These are phyloP conservation scores for Agapetus fuscipes DNA, from an alignment of 2,888 invertebrate genomes.

Conservation along the genomic window DNA sequence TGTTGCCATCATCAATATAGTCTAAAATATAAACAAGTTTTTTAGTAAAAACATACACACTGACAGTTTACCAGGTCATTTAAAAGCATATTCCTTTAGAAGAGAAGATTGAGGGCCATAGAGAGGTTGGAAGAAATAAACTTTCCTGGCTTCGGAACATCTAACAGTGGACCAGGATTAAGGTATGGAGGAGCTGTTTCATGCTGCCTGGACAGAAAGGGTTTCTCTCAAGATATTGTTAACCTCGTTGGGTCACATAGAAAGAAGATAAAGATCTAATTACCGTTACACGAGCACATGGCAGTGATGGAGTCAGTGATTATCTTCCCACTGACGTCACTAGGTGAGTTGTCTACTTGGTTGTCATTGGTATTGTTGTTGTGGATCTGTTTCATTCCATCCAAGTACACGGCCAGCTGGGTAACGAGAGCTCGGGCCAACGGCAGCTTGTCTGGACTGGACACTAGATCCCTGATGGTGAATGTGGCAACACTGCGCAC, in stretches of 20 bases:
- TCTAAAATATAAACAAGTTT: constrained; percentile 26
- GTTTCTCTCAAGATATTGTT: too few species aligned
- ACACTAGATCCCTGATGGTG: constrained; percentile 52
- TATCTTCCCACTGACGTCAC: constrained; percentile 46
- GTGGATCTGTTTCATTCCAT: constrained; percentile 46
- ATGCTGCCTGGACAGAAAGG: too few species aligned
- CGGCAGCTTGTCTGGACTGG: constrained; percentile 47
- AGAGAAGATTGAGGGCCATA: too few species aligned
- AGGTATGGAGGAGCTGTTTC: too few species aligned
- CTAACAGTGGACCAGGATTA: too few species aligned
- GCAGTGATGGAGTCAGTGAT: constrained; percentile 45
- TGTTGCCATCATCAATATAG: constrained; percentile 41
- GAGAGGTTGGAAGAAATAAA: too few species aligned
- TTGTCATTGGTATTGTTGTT: constrained; percentile 26
- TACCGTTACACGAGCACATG: constrained; percentile 42
- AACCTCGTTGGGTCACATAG: too few species aligned
- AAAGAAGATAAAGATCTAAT: too few species aligned
- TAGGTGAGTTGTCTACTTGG: constrained; percentile 26
- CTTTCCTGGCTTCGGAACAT: too few species aligned
- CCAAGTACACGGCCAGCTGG: constrained; percentile 58
- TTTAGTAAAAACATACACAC: not conserved
- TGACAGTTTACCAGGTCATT: not conserved
- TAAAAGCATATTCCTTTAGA: not conserved
- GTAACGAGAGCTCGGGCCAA: constrained; percentile 54
- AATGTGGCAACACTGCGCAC: constrained; percentile 54